Evolutionary conservation across 2,888 invertebrate genomes (phyloP), one percentile per base, ranked within the genome.

Genomic region (Cephus runcator): DNA sequence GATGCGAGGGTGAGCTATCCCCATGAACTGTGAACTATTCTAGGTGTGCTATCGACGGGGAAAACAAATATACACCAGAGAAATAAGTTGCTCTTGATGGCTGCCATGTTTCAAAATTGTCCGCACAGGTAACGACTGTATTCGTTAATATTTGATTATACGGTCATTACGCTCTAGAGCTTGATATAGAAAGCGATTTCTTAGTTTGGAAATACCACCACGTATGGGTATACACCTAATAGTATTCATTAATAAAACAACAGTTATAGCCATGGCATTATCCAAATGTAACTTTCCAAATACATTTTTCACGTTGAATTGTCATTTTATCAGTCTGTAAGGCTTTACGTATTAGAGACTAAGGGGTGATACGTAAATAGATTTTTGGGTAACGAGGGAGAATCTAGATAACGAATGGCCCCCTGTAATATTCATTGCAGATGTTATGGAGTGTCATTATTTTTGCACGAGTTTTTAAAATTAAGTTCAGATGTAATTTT

Each of bases 21-120:
- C 9, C 23, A 23, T 23, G 56, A 56, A 56, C 56, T 23, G 1
- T 23, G 56, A 56, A 15, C 23, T 56, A 23, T 23, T 23, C 23
- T 23, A 56, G 23, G 23, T 56, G 56, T 56, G 23, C 9, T 56
- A 23, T 9, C 23, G 9, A 56, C 23, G 23, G 56, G 74, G 73
- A 73, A 84, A 84, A 82, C 82, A 83, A 88, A 88, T 87, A 87
- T 88, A 85, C 81, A 83, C 80, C 79, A 81, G 81, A 81, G 84
- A 81, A 81, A 86, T 84, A 86, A 85, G 83, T 77, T 77, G 79
- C 80, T 83, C 83, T 83, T 80, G 82, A 85, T 82, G 84, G 82
- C 78, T 79, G 81, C 81, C 75, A 79, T 76, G 81, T 83, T 85
- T 82, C 81, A 82, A 86, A 86, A 85, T 85, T 83, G 83, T 82